Base-by-base conservation (phyloP, 2,888 invertebrate species). In the Phyto melanocephala region DNA sequence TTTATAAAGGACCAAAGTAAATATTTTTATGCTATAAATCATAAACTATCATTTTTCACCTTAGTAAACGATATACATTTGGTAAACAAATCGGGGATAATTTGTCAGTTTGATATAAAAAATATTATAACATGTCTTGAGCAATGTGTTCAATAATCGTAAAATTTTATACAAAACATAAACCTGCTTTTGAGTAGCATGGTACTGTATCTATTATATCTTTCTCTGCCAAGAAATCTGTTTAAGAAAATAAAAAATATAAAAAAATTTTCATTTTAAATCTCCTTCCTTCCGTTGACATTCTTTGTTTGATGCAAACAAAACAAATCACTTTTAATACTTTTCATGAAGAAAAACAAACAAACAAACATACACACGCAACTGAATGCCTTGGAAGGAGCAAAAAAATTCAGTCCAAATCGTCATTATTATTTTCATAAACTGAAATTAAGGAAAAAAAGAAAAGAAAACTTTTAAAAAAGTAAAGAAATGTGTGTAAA, bases 321-420 rank as follows among this genome's bases (percentile, higher is more conserved):
- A 82, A 81, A 82, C 74, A 82, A 75, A 78, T 65, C 78, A 70
- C 50, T 65, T 78, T 82, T 65, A 71, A 78, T 70, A 65, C 65
- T 70, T 70, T 63, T 50, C 1, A 7, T 15, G n/a, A 45, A 40
- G 28, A n/a, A 13, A 47, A 52, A 70, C 13, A 35, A 13, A 20
- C 22, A 45, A 17, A 42, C 20, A 45, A 20, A 15, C 10, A 22
- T 0, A 17, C 8, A 62, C 13, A 35, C 45, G 33, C 20, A 35
- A 52, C 20, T n/a, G 20, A 54, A 60, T 6, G 5, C 6, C 13
- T 8, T 22, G 17, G 6, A 65, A 13, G 42, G 20, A 45, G 70
- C 24, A 47, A 11, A 7, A 15, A 13, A 58, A 50, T 37, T 52
- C 13, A 60, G 52, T 63, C 13, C 50, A 50, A 37, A 17, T 37